Evolutionary conservation across 2,888 invertebrate genomes (phyloP).

Genomic region (Acrobasis consociella): DNA sequence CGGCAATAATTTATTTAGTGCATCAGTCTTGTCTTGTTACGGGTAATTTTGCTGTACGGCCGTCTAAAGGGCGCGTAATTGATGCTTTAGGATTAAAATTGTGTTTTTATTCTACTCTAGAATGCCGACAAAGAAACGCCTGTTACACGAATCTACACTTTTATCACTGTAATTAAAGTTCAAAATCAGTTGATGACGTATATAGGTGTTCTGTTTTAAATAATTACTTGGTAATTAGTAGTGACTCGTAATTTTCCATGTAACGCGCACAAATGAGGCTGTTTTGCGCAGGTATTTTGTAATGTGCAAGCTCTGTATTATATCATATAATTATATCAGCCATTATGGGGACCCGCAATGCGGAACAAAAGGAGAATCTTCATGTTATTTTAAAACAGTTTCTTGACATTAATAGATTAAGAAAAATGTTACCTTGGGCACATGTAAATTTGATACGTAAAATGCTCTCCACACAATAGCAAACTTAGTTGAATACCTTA

Average conservation of each 20-base stretch:
- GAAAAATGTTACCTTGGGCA: background rate
- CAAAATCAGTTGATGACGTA: background rate
- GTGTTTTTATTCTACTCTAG: slow-evolving; percentile 5
- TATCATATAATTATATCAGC: slow-evolving; percentile 20
- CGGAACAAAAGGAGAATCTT: background rate
- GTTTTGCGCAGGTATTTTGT: slow-evolving; percentile 20
- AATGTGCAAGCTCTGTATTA: slow-evolving; percentile 11
- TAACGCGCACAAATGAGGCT: slow-evolving; percentile 22
- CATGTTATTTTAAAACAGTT: background rate
- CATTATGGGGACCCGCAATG: background rate
- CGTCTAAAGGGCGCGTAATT: slow-evolving; percentile 18
- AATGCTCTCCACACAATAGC: too few relatives aligned
- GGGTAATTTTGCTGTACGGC: slow-evolving; percentile 20
- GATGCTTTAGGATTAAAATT: slow-evolving; percentile 9
- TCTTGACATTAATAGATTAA: background rate
- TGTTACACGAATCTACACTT: slow-evolving; percentile 7
- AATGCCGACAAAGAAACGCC: slow-evolving; percentile 15
- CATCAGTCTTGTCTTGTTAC: slow-evolving; percentile 21
- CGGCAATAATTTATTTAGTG: slow-evolving; percentile 22
- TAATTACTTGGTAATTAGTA: slow-evolving; percentile 23
- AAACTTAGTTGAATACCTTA: too few relatives aligned
- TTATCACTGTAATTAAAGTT: slow-evolving; percentile 18
- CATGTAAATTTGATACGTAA: too few relatives aligned
- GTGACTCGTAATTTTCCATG: slow-evolving; percentile 19
- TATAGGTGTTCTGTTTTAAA: slow-evolving; percentile 11